Evolutionary conservation across 2,888 invertebrate species (phyloP), one percentile per base, ranked within the genome.

Genomic region (Hedychridium roseum): DNA sequence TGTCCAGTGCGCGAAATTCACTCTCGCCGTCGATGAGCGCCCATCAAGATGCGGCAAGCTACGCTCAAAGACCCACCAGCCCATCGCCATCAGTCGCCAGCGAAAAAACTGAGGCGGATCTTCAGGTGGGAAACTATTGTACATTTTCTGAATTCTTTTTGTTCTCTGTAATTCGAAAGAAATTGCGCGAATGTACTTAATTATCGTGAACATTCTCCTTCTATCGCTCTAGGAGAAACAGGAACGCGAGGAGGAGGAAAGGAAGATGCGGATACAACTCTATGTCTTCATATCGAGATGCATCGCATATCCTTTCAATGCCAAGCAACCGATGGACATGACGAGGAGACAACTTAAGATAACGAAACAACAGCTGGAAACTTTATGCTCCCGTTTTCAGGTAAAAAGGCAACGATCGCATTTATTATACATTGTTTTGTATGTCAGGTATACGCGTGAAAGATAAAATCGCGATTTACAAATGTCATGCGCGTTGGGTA

Each of bases 281-380:
- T 99, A 99, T 81, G 98, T 99, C 60, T 99, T 99, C 80, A 94
- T 99, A 60, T 95, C 97, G 60, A 86, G 98, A 76, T 97, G 97
- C 81, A 89, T 97, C 73, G 95, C 99, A 4, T 98, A 99, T 82
- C 98, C 98, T 4, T 99, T 99, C 83, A 99, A 98, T 82, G 97
- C 97, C 7, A 99, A 99, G 81, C 98, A 98, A 78, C 96, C 97
- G 1, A 97, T 96, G 4, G 99, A 99, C 79, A 95, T 98, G 96
- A 95, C 95, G 1, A 85, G 92, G 71, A 84, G 98, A 55, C 96
- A 97, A 78, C 90, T 92, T 44, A 99, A 99, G 84, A 91, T 99
- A 42, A 94, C 92, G 44, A 94, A 95, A 77, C 94, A 95, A 79
- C 97, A 98, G 81, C 82, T 97, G 61, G 96, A 97, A 80, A 91